phyloP scores from a whole-genome alignment of 2,113 vertebrate genomes.

The cattle (Bos taurus) region ARS-UCD2.0 NC_037335.1:4409001-4409500 shows the following conservation, averaged over 20 bases:
- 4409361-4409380: background rate
- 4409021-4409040: background rate
- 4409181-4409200: background rate
- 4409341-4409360: background rate
- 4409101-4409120: background rate
- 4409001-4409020: background rate
- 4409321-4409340: background rate
- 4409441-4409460: background rate
- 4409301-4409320: background rate
- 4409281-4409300: background rate
- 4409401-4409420: background rate
- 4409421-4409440: background rate
- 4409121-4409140: background rate
- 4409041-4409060: background rate
- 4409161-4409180: background rate
- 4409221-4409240: background rate
- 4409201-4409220: background rate
- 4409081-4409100: background rate
- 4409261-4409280: background rate
- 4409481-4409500: background rate
- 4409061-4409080: background rate
- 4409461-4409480: background rate
- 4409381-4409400: background rate
- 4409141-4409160: background rate
- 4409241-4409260: background rate